Evolutionary conservation across 1,140 invertebrate genomes (phyloP).

Genomic region (Stegodyphus mimosarum): DNA sequence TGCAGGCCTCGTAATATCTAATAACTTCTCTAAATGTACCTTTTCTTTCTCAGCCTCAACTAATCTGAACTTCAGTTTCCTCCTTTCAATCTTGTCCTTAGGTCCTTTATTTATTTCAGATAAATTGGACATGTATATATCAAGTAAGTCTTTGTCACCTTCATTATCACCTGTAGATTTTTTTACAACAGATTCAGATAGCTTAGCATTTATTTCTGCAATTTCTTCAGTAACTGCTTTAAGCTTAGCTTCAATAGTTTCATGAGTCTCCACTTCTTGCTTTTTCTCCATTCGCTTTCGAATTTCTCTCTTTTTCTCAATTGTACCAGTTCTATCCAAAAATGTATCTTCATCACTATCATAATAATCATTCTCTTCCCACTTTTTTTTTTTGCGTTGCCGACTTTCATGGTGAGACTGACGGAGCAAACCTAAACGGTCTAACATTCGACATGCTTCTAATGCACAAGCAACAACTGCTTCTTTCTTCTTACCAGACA

Average conservation of each 20-base stretch:
- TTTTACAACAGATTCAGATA: slow-evolving; percentile 69
- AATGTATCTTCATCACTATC: slow-evolving; percentile 98
- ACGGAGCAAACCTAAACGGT: slow-evolving; percentile 81
- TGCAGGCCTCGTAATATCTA: slow-evolving; percentile 82
- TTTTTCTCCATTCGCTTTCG: slow-evolving; percentile 79
- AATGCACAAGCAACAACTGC: slow-evolving; percentile 91
- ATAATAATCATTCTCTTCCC: slow-evolving; percentile 92
- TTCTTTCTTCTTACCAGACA: slow-evolving; percentile 94
- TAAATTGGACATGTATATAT: slow-evolving; percentile 70
- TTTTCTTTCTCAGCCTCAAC: slow-evolving; percentile 79
- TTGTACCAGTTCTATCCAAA: slow-evolving; percentile 91
- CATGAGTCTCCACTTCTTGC: slow-evolving; percentile 79
- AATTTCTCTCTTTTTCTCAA: slow-evolving; percentile 86
- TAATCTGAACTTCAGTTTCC: slow-evolving; percentile 72
- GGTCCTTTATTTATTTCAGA: slow-evolving; percentile 67
- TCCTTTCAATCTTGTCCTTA: slow-evolving; percentile 65
- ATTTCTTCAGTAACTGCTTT: slow-evolving; percentile 73
- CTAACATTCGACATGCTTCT: slow-evolving; percentile 92
- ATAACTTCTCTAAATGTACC: slow-evolving; percentile 75
- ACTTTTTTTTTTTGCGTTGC: slow-evolving; percentile 79
- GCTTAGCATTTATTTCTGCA: slow-evolving; percentile 72
- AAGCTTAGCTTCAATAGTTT: slow-evolving; percentile 82
- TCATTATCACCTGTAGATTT: slow-evolving; percentile 6
- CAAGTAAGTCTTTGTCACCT: slow-evolving; percentile 64
- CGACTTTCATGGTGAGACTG: slow-evolving; percentile 80